A percentile compares a stretch with the other conserved stretches of the same genome.
Evolutionary conservation across 2,797 vertebrate species (phyloP).

Genomic region (Sandelia bainsii): DNA sequence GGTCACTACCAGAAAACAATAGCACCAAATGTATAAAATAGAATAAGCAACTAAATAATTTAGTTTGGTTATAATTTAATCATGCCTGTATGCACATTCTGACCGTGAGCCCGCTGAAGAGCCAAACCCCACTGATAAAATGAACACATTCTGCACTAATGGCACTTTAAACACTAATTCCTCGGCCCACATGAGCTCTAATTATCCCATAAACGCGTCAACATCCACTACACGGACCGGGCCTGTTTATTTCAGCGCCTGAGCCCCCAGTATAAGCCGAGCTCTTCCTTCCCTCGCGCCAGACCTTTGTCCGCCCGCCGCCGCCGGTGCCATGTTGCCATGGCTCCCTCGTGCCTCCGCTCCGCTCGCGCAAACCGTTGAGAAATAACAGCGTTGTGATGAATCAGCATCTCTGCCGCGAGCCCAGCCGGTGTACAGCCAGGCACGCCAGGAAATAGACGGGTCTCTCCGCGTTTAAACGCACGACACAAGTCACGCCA

Average conservation of each 20-base stretch:
- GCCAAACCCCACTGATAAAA: slow-evolving; percentile 3
- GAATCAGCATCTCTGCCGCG: slow-evolving; percentile 87
- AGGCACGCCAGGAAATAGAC: slow-evolving; percentile 34
- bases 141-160: not conserved
- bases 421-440: slow-evolving; percentile 39
- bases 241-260: slow-evolving; percentile 13
- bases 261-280: slow-evolving; percentile 16
- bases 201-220: slow-evolving; percentile 26
- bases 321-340: slow-evolving; percentile 83
- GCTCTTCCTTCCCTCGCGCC: slow-evolving; percentile 55
- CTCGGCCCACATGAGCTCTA: slow-evolving; percentile 20
- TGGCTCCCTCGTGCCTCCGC: slow-evolving; percentile 80
- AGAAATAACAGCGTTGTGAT: slow-evolving; percentile 88
- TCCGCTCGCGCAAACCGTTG: slow-evolving; percentile 71
- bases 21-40: not conserved
- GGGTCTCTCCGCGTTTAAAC: not conserved
- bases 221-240: slow-evolving; percentile 13
- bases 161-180: slow-evolving; percentile 22
- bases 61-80: not conserved
- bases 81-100: not conserved
- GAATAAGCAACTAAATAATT: not conserved
- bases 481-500: slow-evolving; percentile 2
- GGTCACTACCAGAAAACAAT: not conserved
- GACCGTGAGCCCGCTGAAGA: not conserved
- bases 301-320: slow-evolving; percentile 83